Percentiles rank a stretch among this genome's conserved stretches.
phyloP scores from a whole-genome alignment of 1,140 invertebrate species.

The Drosophila sulfurigaster region DNA sequence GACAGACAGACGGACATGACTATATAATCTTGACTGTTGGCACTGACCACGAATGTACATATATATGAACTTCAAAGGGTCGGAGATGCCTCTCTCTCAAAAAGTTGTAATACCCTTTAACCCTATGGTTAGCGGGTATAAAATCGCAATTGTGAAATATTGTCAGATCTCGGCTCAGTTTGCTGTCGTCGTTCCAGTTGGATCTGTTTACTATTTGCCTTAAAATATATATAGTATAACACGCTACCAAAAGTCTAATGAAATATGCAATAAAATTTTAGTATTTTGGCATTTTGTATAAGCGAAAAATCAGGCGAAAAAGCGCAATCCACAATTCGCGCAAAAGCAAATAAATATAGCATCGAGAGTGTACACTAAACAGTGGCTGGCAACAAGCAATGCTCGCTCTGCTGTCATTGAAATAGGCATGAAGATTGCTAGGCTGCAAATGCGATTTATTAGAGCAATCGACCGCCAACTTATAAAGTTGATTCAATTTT shows the following conservation, averaged over 20 bases:
- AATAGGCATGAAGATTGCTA: constrained; percentile 20
- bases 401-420: constrained; percentile 1
- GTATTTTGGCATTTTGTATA: constrained; percentile 70
- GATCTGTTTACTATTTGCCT: constrained; percentile 57
- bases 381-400: constrained; percentile 6
- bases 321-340: constrained; percentile 60
- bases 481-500: constrained; percentile 21
- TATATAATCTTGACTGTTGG: too few species aligned
- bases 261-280: constrained; percentile 83
- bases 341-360: constrained; percentile 53
- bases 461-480: constrained; percentile 14
- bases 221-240: constrained; percentile 72
- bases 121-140: too few species aligned
- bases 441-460: constrained; percentile 18
- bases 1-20: too few species aligned
- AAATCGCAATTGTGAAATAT: constrained; percentile 25
- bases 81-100: too few species aligned
- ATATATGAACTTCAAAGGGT: too few species aligned
- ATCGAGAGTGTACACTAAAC: constrained; percentile 10
- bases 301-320: constrained; percentile 43
- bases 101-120: too few species aligned
- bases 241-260: constrained; percentile 74
- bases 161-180: constrained; percentile 24
- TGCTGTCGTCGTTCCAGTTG: not conserved
- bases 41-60: too few species aligned